Evolutionary conservation across 1,140 invertebrate genomes (phyloP).

Genomic region (Oedothorax gibbosus): DNA sequence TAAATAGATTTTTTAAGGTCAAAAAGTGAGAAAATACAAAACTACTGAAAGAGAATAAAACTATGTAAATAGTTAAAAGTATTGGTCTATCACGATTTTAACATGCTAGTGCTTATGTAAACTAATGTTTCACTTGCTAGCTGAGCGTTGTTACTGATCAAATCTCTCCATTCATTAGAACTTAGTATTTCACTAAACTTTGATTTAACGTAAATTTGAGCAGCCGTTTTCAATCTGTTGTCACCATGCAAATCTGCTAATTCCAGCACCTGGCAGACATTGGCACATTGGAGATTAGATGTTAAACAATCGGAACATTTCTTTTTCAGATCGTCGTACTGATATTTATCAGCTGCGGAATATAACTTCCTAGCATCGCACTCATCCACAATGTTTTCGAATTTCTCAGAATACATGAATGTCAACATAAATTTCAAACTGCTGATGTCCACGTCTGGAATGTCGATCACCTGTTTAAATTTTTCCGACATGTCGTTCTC

Average conservation of each 20-base stretch:
- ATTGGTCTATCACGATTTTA: no score
- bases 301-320: background rate
- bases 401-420: background rate
- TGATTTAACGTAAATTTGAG: no score
- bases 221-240: background rate
- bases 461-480: background rate
- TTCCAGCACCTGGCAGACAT: background rate
- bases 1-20: no score
- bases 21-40: no score
- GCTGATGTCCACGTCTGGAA: background rate
- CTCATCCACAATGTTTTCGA: background rate
- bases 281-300: background rate
- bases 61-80: no score
- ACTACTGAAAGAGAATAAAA: no score
- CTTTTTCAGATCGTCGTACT: background rate
- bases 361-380: background rate
- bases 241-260: background rate
- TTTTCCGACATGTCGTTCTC: background rate
- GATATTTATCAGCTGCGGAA: background rate
- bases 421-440: background rate
- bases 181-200: no score
- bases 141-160: no score
- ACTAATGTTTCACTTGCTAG: no score
- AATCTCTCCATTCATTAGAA: no score
- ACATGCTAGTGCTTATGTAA: no score